These are phyloP conservation scores for Cheilinus undulatus DNA, from an alignment of 2,113 vertebrate genomes.

Conservation along the genomic window DNA sequence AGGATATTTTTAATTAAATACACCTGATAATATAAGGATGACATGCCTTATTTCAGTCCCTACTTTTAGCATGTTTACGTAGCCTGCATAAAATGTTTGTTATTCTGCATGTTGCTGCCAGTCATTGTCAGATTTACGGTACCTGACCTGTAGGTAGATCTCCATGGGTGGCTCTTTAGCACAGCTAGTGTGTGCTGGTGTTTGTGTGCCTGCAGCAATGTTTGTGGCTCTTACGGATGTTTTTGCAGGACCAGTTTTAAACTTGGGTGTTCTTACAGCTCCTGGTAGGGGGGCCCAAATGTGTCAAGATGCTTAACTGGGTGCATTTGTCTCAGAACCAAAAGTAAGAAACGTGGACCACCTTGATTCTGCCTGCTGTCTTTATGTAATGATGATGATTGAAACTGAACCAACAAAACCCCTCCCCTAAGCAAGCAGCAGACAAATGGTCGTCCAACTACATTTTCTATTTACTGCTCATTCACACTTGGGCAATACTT, in stretches of 20 bases:
- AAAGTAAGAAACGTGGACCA: slow-evolving; percentile 55
- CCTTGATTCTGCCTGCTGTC: slow-evolving; percentile 36
- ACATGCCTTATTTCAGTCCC: neutral
- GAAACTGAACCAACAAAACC: slow-evolving; percentile 5
- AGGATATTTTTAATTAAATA: too few relatives aligned
- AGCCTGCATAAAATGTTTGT: slow-evolving; percentile 16
- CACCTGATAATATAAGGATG: too few relatives aligned
- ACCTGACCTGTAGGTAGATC: slow-evolving; percentile 54
- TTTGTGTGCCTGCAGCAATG: slow-evolving; percentile 37
- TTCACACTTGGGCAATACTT: too few relatives aligned
- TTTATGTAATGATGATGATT: slow-evolving; percentile 12
- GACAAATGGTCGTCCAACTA: slow-evolving; percentile 45
- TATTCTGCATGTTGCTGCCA: neutral
- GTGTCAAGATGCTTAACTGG: slow-evolving; percentile 43
- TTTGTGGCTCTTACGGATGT: slow-evolving; percentile 22
- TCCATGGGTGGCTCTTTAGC: slow-evolving; percentile 66
- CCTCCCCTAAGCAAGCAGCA: neutral
- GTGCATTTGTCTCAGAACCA: slow-evolving; percentile 37
- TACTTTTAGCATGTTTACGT: slow-evolving; percentile 4
- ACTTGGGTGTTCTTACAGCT: slow-evolving; percentile 69
- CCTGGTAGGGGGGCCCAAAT: slow-evolving; percentile 42
- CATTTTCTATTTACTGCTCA: slow-evolving; percentile 19
- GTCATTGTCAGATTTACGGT: slow-evolving; percentile 45
- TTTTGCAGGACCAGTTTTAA: slow-evolving; percentile 34
- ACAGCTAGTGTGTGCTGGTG: slow-evolving; percentile 14